phyloP scores from a whole-genome alignment of 2,113 vertebrate genomes.

The Pithys albifrons region DNA sequence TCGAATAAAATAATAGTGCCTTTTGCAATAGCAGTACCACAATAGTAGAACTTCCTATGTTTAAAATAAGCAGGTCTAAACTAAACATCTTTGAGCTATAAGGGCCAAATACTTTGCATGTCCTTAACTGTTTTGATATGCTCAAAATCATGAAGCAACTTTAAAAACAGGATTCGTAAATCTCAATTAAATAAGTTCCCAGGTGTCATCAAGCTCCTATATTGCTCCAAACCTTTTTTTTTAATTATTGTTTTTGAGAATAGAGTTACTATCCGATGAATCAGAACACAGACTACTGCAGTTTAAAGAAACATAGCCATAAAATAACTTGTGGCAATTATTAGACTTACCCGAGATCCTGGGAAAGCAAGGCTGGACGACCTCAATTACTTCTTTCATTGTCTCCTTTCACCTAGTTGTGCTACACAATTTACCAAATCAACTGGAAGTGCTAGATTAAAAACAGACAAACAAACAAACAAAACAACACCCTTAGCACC shows the following conservation, averaged over 20 bases:
- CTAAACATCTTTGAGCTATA: neutral
- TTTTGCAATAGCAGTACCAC: neutral
- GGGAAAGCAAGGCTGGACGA: neutral
- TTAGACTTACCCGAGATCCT: neutral
- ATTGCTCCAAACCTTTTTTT: neutral
- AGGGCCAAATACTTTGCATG: neutral
- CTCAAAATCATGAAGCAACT: neutral
- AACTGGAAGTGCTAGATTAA: neutral
- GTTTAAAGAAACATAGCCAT: neutral
- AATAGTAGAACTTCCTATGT: neutral
- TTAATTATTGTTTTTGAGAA: neutral
- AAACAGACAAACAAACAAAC: neutral
- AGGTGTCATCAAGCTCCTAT: neutral
- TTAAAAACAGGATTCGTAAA: neutral
- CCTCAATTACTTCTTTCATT: neutral
- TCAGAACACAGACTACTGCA: neutral
- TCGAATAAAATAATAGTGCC: neutral
- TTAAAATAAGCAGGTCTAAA: conserved; percentile 19
- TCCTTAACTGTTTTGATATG: neutral
- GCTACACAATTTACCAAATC: neutral
- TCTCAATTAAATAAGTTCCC: neutral
- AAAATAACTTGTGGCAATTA: neutral
- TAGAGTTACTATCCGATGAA: neutral
- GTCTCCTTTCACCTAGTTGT: neutral
- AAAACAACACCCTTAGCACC: neutral